Base-by-base conservation (phyloP, 2,888 invertebrate genomes). In the Apamea crenata region DNA sequence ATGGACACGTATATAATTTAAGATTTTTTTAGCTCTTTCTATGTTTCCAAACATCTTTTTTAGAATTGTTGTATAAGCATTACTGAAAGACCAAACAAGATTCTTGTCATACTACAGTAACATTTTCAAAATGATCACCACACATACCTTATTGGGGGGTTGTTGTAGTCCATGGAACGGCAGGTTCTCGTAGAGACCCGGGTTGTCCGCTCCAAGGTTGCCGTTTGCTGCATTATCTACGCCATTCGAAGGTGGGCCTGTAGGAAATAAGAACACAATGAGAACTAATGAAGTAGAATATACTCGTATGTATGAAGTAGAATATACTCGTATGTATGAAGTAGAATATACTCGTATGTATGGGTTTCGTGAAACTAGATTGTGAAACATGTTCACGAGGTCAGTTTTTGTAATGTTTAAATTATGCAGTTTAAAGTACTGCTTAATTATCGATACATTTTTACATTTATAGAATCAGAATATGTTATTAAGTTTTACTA, bases 151-250 rank as follows among this genome's bases (percentile, higher is more conserved):
- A 96, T 99, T 98, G 92, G 99, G 99, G 93, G 99, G 98, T 96
- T 98, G 98, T 97, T 99, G 99, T 93, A 99, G 98, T 92, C 99
- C 99, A 96, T 99, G 99, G 98, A 99, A 99, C 94, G 99, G 99
- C 93, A 99, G 98, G 97, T 99, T 99, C 97, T 99, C 99, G 97
- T 99, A 99, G 94, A 98, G 98, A 95, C 98, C 98, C 91, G 98
- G 98, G 95, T 98, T 98, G 95, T 98, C 98, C 96, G 98, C 98
- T 95, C 98, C 97, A 69, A 96, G 91, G 91, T 92, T 97, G 97
- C 98, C 97, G 97, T 98, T 97, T 86, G 95, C 93, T 83, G 95
- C 95, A 96, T 95, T 96, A 97, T 96, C 97, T 97, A 96, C 94
- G 95, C 97, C 97, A 96, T 96, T 97, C 94, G 96, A 93, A 96